phyloP scores from a whole-genome alignment of 2,797 vertebrate species.

The Lerista edwardsae region DNA sequence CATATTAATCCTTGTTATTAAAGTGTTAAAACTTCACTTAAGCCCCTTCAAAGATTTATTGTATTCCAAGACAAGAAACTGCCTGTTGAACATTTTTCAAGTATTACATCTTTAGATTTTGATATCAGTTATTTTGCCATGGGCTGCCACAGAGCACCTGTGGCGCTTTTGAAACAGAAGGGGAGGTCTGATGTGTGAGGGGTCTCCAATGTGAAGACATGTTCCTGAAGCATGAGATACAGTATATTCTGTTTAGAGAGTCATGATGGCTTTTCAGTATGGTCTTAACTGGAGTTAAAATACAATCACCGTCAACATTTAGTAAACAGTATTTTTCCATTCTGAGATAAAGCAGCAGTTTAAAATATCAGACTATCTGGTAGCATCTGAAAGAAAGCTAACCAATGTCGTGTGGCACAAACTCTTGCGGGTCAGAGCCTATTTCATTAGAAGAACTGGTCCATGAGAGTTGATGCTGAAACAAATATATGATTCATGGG shows the following conservation, averaged over 20 bases:
- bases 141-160: neutral
- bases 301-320: neutral
- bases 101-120: neutral
- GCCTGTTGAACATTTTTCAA: conserved; percentile 5
- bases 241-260: no score
- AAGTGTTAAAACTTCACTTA: conserved; percentile 35
- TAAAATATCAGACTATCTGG: neutral
- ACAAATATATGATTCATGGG: neutral
- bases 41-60: conserved; percentile 1
- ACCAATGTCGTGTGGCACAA: neutral
- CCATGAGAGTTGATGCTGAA: neutral
- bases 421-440: neutral
- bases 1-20: conserved; percentile 2
- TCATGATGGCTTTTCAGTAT: neutral
- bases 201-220: no score
- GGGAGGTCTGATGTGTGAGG: no score
- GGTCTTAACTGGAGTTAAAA: neutral
- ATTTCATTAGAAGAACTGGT: neutral
- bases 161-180: neutral
- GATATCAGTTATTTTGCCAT: conserved; percentile 16
- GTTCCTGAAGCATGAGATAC: no score
- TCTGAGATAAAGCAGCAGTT: neutral
- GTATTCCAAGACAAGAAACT: conserved; percentile 26
- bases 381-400: neutral
- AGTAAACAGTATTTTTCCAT: neutral